These are phyloP conservation scores for Acridotheres tristis DNA, from an alignment of 2,797 vertebrate genomes.

Conservation along the genomic window DNA sequence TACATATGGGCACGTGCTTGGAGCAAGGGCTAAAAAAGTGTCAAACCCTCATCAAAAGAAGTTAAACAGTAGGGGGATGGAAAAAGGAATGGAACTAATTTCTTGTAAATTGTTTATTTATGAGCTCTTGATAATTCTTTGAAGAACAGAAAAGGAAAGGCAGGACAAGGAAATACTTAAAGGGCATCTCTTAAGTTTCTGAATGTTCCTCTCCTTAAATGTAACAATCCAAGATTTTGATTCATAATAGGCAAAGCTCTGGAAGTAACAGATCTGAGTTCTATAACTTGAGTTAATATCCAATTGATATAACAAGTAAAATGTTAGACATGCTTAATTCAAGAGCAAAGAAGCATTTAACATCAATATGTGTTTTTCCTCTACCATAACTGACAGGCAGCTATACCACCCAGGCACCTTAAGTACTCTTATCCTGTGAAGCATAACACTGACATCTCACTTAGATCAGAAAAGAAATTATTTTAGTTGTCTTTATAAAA, in stretches of 20 bases:
- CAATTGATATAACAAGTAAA: neutral
- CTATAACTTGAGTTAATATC: neutral
- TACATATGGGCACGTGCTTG: neutral
- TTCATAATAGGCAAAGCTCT: neutral
- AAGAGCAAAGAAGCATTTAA: neutral
- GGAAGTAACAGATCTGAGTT: neutral
- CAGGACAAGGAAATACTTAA: neutral
- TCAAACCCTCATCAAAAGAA: neutral
- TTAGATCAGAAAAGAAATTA: neutral
- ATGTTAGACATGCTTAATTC: neutral
- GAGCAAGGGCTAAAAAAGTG: neutral
- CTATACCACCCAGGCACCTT: neutral
- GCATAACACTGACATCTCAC: neutral
- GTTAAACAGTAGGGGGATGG: neutral
- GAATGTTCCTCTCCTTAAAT: neutral
- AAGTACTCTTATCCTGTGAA: neutral
- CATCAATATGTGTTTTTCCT: neutral
- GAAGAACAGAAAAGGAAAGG: neutral
- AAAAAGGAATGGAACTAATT: neutral
- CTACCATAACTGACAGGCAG: neutral
- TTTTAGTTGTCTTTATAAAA: neutral
- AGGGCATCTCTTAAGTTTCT: neutral
- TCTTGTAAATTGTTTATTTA: neutral
- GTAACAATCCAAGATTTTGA: neutral
- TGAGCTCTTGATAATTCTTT: neutral